Percentiles rank a stretch among this genome's conserved stretches.
Evolutionary conservation across 2,888 invertebrate genomes (phyloP).

Genomic region (Erannis defoliaria): DNA sequence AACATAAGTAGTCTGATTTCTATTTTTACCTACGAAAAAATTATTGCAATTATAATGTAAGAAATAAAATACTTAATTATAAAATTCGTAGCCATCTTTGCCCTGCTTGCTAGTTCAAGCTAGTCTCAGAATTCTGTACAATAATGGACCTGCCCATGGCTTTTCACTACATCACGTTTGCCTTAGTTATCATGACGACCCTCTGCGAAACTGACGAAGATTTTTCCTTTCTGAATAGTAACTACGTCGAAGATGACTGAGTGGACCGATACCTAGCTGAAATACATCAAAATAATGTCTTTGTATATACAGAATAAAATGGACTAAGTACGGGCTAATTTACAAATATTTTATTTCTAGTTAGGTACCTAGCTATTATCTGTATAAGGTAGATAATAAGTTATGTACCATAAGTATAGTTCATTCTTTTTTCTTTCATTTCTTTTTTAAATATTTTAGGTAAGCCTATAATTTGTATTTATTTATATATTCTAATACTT

Average conservation of each 20-base stretch:
- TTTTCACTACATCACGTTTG: slow-evolving; percentile 56
- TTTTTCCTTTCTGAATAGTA: slow-evolving; percentile 8
- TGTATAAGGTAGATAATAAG: too few relatives aligned
- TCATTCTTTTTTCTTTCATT: too few relatives aligned
- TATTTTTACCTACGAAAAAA: not conserved
- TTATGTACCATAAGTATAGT: too few relatives aligned
- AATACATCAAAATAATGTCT: not conserved
- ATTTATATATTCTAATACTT: too few relatives aligned
- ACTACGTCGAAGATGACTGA: slow-evolving; percentile 4
- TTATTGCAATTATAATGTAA: not conserved
- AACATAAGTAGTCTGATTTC: not conserved
- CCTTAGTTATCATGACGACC: slow-evolving; percentile 46
- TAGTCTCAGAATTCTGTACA: not conserved
- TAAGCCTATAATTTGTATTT: too few relatives aligned
- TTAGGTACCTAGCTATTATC: too few relatives aligned
- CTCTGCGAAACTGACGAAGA: slow-evolving; percentile 36
- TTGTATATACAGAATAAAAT: not conserved
- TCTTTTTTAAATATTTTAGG: too few relatives aligned
- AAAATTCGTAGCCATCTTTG: not conserved
- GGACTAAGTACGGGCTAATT: not conserved
- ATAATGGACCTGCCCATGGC: slow-evolving; percentile 53
- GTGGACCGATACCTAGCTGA: not conserved
- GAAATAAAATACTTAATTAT: not conserved
- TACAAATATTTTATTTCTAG: not conserved
- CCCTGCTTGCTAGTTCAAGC: not conserved